phyloP scores from a whole-genome alignment of 2,113 vertebrate genomes.

The Emydura subglobosa region DNA sequence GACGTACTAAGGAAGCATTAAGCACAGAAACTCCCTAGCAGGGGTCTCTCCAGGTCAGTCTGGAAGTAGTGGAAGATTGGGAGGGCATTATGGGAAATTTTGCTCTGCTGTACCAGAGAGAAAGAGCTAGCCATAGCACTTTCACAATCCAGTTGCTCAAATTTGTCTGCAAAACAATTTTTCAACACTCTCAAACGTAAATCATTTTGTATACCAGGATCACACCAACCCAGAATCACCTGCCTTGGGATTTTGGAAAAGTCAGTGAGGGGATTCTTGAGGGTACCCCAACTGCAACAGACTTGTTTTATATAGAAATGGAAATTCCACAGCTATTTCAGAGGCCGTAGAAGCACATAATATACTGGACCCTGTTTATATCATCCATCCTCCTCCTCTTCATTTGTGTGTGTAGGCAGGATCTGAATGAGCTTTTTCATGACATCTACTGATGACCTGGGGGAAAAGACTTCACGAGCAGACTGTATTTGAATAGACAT shows the following conservation, averaged over 20 bases:
- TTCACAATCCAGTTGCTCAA: no score
- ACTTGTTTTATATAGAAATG: no score
- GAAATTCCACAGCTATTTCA: neutral
- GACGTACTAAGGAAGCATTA: neutral
- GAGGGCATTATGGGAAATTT: neutral
- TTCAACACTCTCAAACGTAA: neutral
- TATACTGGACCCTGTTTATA: accelerated
- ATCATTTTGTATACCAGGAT: neutral
- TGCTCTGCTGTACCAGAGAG: neutral
- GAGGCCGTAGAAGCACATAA: neutral
- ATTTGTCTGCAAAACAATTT: neutral
- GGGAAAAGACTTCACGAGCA: no score
- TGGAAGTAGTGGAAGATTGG: neutral
- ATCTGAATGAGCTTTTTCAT: neutral
- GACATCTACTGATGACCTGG: no score
- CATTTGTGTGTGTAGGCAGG: neutral
- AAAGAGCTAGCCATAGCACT: neutral
- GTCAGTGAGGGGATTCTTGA: no score
- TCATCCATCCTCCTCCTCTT: neutral
- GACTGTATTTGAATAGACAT: no score
- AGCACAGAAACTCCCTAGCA: neutral
- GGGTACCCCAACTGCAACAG: no score
- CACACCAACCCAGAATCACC: neutral
- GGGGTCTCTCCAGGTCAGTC: neutral
- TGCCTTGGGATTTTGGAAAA: neutral